A percentile compares a stretch with the other conserved stretches of the same genome.
Conservation (phyloP, 2,797 vertebrate species). For the Pyrocephalus nanus region DNA sequence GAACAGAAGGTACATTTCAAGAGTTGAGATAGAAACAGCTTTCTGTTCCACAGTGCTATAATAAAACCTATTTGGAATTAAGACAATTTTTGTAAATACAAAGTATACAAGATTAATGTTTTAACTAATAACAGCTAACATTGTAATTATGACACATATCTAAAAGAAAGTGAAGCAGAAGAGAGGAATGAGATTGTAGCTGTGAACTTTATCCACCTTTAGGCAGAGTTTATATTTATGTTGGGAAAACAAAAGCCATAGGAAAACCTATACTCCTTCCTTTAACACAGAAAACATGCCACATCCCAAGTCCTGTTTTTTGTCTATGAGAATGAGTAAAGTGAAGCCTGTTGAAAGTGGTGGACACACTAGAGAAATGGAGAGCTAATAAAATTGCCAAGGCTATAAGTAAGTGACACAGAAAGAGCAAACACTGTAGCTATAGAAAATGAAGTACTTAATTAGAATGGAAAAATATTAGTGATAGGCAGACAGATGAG, state of each 20-base stretch:
- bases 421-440: background rate
- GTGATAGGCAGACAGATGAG: background rate
- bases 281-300: background rate
- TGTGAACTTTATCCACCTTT: background rate
- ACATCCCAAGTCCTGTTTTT: background rate
- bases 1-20: background rate
- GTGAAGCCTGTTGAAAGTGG: background rate
- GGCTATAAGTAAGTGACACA: background rate
- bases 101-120: background rate
- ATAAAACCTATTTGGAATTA: background rate
- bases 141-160: background rate
- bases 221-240: background rate
- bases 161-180: background rate
- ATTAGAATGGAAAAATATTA: background rate
- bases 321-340: background rate
- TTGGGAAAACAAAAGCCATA: background rate
- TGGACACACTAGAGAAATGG: background rate
- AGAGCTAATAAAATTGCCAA: background rate
- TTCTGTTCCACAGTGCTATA: background rate
- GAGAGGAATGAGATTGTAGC: background rate
- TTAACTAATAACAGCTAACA: background rate
- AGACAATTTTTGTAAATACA: background rate
- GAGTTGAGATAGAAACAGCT: constrained; percentile 2
- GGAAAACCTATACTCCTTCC: background rate
- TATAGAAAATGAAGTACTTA: background rate